phyloP scores from a whole-genome alignment of 2,797 vertebrate genomes.

The Cyclopterus lumpus region DNA sequence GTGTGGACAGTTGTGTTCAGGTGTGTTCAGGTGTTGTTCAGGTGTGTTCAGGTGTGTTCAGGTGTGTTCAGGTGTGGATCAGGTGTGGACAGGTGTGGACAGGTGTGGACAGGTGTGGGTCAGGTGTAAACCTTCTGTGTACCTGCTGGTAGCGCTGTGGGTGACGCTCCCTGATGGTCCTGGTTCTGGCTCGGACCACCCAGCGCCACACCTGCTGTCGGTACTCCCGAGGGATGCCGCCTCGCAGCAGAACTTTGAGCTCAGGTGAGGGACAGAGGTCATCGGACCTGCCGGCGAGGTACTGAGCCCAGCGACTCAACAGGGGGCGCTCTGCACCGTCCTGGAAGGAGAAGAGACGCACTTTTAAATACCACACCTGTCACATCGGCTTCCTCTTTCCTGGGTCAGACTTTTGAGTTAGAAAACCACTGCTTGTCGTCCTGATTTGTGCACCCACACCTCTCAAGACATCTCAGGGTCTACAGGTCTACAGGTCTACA shows the following conservation, averaged over 20 bases:
- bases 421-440: too few species aligned
- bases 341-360: conserved; percentile 48
- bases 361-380: neutral
- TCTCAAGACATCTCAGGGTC: too few species aligned
- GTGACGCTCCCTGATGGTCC: conserved; percentile 63
- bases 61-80: neutral
- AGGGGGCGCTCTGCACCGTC: conserved; percentile 84
- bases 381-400: neutral
- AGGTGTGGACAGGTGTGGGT: neutral
- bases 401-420: too few species aligned
- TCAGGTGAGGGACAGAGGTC: conserved; percentile 82
- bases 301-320: conserved; percentile 86
- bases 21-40: neutral
- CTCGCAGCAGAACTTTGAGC: conserved; percentile 88
- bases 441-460: too few species aligned
- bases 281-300: conserved; percentile 80
- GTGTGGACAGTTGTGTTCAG: neutral
- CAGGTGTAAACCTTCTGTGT: neutral
- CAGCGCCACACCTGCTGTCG: conserved; percentile 89
- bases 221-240: conserved; percentile 87
- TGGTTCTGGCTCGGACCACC: conserved; percentile 82
- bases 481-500: neutral
- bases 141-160: conserved; percentile 84
- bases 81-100: neutral
- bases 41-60: too few species aligned